Evolutionary conservation across 92 coral and sea anemone species (phyloP), one percentile per base, ranked within the genome.

Genomic region (Galaxea fascicularis): DNA sequence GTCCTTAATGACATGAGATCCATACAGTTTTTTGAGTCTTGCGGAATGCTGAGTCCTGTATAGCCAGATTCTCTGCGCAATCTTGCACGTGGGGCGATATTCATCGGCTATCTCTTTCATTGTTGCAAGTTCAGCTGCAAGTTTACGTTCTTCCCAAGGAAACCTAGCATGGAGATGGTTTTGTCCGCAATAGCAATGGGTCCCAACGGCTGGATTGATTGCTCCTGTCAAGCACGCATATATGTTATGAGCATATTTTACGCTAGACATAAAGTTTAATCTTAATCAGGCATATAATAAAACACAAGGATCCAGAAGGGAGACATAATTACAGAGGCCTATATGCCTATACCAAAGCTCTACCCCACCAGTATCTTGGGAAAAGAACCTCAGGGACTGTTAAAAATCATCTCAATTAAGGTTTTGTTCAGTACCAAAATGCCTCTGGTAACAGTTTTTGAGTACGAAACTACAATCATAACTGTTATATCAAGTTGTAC

Each of bases 31-130:
- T 77, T 89, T 69, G 39, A 90, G 93, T 44, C 90, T 67, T 79
- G 82, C 63, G 86, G 78, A 13, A 90, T 77, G 78, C 93, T 79
- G 26, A 90, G 65, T 30, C 87, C 93, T 4, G 90, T 90, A 49
- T 90, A 90, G 12, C 90, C 93, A 30, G 80, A 58, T 71, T 86
- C 84, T 76, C 83, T 65, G 82, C 87, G 75, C 51, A 86, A 56
- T 45, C 76, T 90, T 41, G 62, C 89, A 73, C 93, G 90, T 71
- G n/a, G 74, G 57, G 68, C 90, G 90, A 73, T 86, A 84, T 80
- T 90, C 87, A 24, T 67, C 86, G 20, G 72, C 85, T 28, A 86
- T 68, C 78, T 80, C 83, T 59, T 76, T 73, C 87, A 90, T 86
- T 71, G 72, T 73, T 59, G 79, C 73, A 65, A 89, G 54, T 26